Evolutionary conservation across 2,113 vertebrate species (phyloP).

Genomic region (Myiagra hebetior): DNA sequence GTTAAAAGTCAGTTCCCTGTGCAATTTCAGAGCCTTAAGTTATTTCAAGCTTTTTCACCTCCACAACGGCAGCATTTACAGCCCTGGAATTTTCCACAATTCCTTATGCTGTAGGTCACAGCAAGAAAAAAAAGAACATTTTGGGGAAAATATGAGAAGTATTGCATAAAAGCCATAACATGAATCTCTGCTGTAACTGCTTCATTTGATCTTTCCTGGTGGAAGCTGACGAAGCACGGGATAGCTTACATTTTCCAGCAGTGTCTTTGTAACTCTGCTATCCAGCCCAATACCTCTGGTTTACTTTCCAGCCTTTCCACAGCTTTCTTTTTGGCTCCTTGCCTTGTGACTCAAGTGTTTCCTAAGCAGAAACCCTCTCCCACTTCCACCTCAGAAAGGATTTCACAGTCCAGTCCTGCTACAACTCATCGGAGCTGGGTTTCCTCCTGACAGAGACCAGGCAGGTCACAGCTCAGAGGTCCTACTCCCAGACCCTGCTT

Average conservation of each 20-base stretch:
- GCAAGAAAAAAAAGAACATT: not conserved
- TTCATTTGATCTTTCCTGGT: constrained; percentile 15
- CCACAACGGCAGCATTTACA: not conserved
- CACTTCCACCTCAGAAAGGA: not conserved
- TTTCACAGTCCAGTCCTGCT: not conserved
- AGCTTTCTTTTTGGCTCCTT: not conserved
- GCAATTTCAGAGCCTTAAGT: not conserved
- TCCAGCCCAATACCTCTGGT: not conserved
- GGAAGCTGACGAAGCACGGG: not conserved
- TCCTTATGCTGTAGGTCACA: not conserved
- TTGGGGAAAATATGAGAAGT: not conserved
- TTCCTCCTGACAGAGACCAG: not conserved
- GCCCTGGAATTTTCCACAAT: constrained; percentile 23
- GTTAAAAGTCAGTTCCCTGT: not conserved
- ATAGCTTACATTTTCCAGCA: constrained; percentile 19
- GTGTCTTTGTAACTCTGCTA: not conserved
- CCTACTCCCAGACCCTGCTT: not conserved
- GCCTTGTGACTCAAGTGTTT: not conserved
- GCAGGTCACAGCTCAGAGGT: not conserved
- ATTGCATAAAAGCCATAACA: not conserved
- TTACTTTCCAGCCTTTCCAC: constrained; percentile 24
- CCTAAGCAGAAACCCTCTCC: not conserved
- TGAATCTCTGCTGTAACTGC: not conserved
- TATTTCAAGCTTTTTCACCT: not conserved
- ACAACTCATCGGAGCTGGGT: not conserved